Percentiles rank a stretch among this genome's conserved stretches.
Evolutionary conservation across 2,113 vertebrate species (phyloP).

Genomic region (Nettapus auritus): DNA sequence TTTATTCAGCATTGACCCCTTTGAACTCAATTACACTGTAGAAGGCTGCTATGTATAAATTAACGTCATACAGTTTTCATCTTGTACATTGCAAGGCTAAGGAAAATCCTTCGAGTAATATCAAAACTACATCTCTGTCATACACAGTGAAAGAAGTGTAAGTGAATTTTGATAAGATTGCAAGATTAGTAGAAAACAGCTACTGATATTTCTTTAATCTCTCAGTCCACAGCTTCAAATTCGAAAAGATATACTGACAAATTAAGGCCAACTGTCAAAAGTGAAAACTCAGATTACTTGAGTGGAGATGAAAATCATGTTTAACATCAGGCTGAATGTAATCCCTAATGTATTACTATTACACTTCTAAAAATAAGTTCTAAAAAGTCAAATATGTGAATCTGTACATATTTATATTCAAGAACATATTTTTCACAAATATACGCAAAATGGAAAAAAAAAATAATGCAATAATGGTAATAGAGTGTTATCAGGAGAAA

Average conservation of each 20-base stretch:
- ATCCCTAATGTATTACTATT: not conserved
- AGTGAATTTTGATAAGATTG: not conserved
- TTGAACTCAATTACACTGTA: not conserved
- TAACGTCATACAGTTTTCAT: not conserved
- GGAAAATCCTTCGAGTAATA: not conserved
- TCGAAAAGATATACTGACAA: not conserved
- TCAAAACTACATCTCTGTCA: not conserved
- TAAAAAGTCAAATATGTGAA: not conserved
- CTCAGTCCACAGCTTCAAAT: not conserved
- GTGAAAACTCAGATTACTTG: constrained; percentile 9
- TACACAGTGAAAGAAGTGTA: not conserved
- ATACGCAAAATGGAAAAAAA: not conserved
- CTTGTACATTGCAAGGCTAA: not conserved
- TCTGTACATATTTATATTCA: not conserved
- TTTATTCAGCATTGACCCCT: not conserved
- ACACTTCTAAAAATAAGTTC: not conserved
- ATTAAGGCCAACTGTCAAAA: constrained; percentile 20
- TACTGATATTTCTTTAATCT: constrained; percentile 16
- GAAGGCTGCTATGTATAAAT: not conserved
- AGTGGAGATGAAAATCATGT: not conserved
- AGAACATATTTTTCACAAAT: not conserved
- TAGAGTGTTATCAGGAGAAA: not conserved
- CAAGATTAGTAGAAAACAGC: not conserved
- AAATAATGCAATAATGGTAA: not conserved
- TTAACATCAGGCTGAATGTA: constrained; percentile 20